Evolutionary conservation across 2,888 invertebrate genomes (phyloP).

Genomic region (Mamestra brassicae): DNA sequence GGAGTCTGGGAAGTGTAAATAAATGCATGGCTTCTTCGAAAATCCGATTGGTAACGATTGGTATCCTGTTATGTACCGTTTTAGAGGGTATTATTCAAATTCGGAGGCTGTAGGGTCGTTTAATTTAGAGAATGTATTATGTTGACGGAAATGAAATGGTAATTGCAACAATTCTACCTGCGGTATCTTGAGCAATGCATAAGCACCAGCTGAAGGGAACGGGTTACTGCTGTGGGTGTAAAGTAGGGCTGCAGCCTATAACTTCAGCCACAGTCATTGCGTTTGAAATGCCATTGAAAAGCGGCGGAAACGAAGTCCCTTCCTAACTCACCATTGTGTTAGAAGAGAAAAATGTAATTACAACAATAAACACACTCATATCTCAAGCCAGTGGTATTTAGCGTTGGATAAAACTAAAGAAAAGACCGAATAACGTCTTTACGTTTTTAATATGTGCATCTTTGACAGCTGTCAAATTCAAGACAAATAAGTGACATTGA

Average conservation of each 20-base stretch:
- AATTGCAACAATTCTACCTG: constrained; percentile 46
- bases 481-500: constrained; percentile 11
- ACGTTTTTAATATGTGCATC: not conserved
- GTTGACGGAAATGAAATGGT: constrained; percentile 29
- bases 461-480: constrained; percentile 2
- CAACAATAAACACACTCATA: not conserved
- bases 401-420: too few relatives aligned
- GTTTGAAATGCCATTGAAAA: constrained; percentile 14
- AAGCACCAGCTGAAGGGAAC: constrained; percentile 29
- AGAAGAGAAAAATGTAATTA: not conserved
- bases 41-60: constrained; percentile 48
- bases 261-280: not conserved
- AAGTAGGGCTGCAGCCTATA: constrained; percentile 23
- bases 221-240: constrained; percentile 27
- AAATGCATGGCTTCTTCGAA: constrained; percentile 62
- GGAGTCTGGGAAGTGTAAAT: constrained; percentile 51
- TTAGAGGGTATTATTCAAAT: constrained; percentile 60
- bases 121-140: constrained; percentile 35
- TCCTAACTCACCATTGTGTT: not conserved
- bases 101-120: constrained; percentile 19
- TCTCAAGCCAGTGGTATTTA: too few relatives aligned
- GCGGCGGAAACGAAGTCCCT: not conserved
- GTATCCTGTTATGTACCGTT: constrained; percentile 55
- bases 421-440: not conserved
- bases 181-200: constrained; percentile 43